These are phyloP conservation scores for Daktulosphaira vitifoliae DNA, from an alignment of 1,140 invertebrate species.

Conservation along the genomic window DNA sequence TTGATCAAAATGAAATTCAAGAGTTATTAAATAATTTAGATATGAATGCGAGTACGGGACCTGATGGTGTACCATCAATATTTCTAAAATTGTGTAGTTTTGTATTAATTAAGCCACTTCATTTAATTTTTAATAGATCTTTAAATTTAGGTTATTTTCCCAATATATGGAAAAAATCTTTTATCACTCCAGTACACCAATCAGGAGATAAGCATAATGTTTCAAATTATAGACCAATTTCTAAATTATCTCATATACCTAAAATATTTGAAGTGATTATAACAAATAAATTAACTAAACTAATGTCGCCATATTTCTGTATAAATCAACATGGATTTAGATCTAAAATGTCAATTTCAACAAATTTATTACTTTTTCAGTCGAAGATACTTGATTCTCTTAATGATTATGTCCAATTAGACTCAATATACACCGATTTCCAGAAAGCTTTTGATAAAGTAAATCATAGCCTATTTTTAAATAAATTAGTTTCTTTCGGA, in stretches of 20 bases:
- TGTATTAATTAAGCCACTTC: no score
- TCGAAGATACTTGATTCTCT: background rate
- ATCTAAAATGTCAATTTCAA: background rate
- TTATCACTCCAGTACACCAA: background rate
- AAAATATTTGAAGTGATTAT: background rate
- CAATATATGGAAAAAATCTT: constrained; percentile 11
- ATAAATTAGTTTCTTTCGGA: background rate
- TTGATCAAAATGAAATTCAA: no score
- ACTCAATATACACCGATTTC: background rate
- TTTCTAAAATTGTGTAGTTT: no score
- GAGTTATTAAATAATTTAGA: no score
- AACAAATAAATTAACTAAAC: background rate
- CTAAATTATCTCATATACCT: background rate
- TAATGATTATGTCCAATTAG: constrained; percentile 1
- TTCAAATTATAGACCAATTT: background rate
- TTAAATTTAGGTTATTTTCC: no score
- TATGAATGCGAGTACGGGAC: no score
- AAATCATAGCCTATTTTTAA: background rate
- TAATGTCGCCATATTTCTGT: background rate
- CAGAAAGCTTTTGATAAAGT: background rate
- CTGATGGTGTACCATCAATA: no score
- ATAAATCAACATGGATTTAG: constrained; percentile 3
- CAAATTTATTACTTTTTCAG: background rate
- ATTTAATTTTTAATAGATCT: no score
- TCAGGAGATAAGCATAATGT: background rate